phyloP scores from a whole-genome alignment of 2,113 vertebrate genomes.

The Saccopteryx bilineata region DNA sequence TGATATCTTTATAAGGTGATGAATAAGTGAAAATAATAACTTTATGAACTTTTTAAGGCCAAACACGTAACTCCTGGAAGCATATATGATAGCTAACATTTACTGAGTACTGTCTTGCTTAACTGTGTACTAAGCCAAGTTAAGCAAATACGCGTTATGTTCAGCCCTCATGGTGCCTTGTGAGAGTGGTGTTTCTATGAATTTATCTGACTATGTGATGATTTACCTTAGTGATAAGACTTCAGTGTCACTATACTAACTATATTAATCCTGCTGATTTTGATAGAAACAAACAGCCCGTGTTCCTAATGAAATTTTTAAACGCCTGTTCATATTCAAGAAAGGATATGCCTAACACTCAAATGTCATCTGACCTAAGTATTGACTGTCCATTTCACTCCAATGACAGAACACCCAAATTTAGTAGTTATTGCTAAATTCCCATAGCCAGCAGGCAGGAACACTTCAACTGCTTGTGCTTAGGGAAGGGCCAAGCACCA shows the following conservation, averaged over 20 bases:
- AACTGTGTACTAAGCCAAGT: not conserved
- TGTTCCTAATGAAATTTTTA: not conserved
- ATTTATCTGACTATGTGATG: not conserved
- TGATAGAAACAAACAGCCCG: not conserved
- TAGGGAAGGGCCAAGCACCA: not conserved
- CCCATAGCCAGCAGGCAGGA: not conserved
- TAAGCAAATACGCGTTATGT: not conserved
- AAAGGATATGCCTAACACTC: not conserved
- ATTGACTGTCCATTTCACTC: not conserved
- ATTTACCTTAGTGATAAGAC: not conserved
- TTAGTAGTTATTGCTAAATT: not conserved
- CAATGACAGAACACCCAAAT: slow-evolving; percentile 4
- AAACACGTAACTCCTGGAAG: not conserved
- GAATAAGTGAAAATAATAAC: not conserved
- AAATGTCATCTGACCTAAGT: not conserved
- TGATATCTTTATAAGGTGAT: not conserved
- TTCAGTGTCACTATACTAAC: accelerated
- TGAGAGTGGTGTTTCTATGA: not conserved
- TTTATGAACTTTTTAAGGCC: not conserved
- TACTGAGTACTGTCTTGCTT: not conserved
- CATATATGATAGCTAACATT: not conserved
- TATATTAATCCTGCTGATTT: not conserved
- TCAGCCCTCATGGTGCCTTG: not conserved
- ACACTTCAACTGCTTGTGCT: not conserved
- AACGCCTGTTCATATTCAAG: not conserved